These are phyloP conservation scores for Clarias gariepinus DNA, from an alignment of 2,113 vertebrate species.

Conservation along the genomic window DNA sequence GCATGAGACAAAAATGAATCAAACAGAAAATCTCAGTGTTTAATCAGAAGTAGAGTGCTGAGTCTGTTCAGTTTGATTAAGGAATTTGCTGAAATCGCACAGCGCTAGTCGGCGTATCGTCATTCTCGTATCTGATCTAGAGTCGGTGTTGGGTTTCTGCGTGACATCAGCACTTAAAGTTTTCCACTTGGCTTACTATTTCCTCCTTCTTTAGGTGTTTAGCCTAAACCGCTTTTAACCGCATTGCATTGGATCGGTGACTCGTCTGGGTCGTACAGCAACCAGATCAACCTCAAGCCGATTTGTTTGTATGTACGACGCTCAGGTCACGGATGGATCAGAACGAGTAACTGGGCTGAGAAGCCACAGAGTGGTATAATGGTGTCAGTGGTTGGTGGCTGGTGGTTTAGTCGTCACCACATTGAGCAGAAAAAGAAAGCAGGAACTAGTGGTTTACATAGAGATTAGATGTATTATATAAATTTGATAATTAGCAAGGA, in stretches of 20 bases:
- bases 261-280: not conserved
- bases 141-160: not conserved
- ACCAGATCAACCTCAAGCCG: not conserved
- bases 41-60: too few relatives aligned
- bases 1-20: too few relatives aligned
- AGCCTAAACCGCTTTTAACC: not conserved
- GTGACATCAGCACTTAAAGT: not conserved
- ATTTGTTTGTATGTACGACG: not conserved
- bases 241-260: not conserved
- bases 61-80: too few relatives aligned
- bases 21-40: too few relatives aligned
- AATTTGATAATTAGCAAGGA: too few relatives aligned
- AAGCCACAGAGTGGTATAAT: not conserved
- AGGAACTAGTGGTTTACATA: not conserved
- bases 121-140: not conserved
- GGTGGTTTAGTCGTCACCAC: not conserved
- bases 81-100: not conserved
- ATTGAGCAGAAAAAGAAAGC: not conserved
- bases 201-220: not conserved
- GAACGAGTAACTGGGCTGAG: not conserved
- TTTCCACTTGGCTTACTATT: not conserved
- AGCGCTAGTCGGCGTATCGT: not conserved
- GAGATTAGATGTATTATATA: too few relatives aligned
- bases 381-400: not conserved
- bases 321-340: not conserved